phyloP scores from a whole-genome alignment of 2,113 vertebrate species.

The Camarhynchus parvulus region DNA sequence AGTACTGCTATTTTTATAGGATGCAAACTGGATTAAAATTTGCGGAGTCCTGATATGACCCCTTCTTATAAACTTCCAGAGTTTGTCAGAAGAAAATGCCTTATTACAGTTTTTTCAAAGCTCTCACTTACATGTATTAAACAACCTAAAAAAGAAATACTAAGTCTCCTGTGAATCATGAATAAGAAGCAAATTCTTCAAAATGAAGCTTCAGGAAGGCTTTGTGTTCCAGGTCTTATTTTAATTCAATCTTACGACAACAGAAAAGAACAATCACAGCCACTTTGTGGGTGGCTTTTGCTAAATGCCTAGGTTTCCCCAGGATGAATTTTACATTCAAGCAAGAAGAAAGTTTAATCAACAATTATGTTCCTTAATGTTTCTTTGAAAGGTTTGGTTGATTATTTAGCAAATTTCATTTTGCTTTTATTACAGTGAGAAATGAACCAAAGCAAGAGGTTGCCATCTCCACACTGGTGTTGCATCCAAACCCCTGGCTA shows the following conservation, averaged over 20 bases:
- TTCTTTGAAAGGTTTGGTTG: background rate
- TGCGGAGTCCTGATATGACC: background rate
- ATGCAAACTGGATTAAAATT: slow-evolving; percentile 43
- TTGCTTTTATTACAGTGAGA: background rate
- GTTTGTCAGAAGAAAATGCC: slow-evolving; percentile 1
- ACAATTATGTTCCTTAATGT: background rate
- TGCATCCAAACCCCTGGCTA: background rate
- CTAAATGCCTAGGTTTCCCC: background rate
- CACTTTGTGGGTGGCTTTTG: background rate
- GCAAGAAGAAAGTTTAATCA: background rate
- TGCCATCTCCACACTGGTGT: background rate
- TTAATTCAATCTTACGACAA: background rate
- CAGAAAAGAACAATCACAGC: background rate
- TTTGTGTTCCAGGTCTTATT: background rate
- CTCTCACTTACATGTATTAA: background rate
- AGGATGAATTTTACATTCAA: background rate
- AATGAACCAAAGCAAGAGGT: background rate
- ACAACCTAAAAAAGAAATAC: background rate
- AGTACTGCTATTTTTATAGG: slow-evolving; percentile 16
- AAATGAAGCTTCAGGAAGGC: background rate
- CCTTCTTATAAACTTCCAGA: background rate
- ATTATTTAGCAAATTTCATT: background rate
- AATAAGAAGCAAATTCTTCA: background rate
- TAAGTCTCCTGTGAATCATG: background rate
- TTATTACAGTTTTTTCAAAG: background rate